Conservation (phyloP, 2,888 invertebrate genomes). For the Strigamia transsilvanica region DNA sequence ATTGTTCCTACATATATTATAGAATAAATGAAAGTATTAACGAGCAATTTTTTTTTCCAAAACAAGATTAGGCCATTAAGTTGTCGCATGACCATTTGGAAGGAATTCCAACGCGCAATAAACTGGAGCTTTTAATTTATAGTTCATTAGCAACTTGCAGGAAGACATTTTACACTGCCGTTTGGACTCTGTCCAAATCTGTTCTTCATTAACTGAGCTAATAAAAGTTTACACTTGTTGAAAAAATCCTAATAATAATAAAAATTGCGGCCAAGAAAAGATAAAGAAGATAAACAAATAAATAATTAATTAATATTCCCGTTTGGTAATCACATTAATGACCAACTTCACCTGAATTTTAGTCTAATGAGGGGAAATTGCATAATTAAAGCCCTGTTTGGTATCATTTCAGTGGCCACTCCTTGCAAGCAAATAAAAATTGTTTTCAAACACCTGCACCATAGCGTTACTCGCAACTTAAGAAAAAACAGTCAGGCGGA, state of each 20-base stretch:
- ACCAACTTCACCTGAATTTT: no score
- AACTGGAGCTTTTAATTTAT: slow-evolving; percentile 7
- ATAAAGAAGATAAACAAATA: no score
- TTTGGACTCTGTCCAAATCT: slow-evolving; percentile 4
- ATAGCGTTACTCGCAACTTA: neutral
- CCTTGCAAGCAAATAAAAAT: no score
- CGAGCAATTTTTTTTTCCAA: neutral
- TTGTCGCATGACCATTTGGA: neutral
- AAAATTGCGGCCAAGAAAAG: neutral
- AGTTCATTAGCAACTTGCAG: slow-evolving; percentile 20
- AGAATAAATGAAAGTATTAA: neutral
- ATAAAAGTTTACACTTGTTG: slow-evolving; percentile 43
- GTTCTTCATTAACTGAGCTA: slow-evolving; percentile 19
- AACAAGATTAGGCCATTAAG: neutral
- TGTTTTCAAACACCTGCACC: no score
- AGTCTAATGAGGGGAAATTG: no score
- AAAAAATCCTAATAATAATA: neutral
- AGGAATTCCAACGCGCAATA: neutral
- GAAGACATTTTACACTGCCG: slow-evolving; percentile 28
- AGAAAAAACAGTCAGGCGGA: neutral
- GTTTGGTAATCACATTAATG: no score
- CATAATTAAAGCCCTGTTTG: no score
- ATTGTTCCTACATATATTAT: no score
- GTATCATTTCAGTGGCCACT: no score
- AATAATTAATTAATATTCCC: no score